A percentile compares a stretch with the other conserved stretches of the same genome.
Conservation (phyloP, 2,113 vertebrate species). For the Nicator chloris region DNA sequence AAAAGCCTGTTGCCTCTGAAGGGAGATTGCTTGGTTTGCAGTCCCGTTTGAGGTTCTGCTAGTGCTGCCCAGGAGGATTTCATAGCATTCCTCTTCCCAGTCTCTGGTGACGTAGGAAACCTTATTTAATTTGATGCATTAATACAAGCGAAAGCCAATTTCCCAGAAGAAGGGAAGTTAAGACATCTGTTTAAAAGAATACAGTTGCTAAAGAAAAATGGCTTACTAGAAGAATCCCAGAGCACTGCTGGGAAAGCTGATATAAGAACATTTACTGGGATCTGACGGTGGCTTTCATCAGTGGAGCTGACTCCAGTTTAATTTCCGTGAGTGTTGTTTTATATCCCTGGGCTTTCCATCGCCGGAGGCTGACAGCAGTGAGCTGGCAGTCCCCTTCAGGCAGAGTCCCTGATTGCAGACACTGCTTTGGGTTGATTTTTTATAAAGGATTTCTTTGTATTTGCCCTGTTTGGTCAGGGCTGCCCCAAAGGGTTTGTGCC, state of each 20-base stretch:
- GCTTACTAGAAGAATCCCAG: conserved; percentile 28
- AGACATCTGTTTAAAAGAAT: conserved; percentile 36
- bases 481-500: neutral
- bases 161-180: conserved; percentile 42
- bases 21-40: neutral
- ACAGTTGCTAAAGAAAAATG: conserved; percentile 24
- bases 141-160: neutral
- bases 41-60: neutral
- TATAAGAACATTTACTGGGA: neutral
- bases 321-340: neutral
- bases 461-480: neutral
- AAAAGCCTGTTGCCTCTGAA: neutral
- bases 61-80: neutral
- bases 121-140: conserved; percentile 21
- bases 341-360: neutral
- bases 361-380: neutral
- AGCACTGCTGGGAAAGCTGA: conserved; percentile 20
- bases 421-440: accelerated
- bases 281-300: neutral
- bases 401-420: neutral
- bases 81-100: neutral
- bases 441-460: neutral
- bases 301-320: neutral
- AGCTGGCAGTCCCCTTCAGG: neutral
- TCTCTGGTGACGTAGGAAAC: neutral